These are phyloP conservation scores for Baccha elongata DNA, from an alignment of 2,888 invertebrate species.

Conservation along the genomic window DNA sequence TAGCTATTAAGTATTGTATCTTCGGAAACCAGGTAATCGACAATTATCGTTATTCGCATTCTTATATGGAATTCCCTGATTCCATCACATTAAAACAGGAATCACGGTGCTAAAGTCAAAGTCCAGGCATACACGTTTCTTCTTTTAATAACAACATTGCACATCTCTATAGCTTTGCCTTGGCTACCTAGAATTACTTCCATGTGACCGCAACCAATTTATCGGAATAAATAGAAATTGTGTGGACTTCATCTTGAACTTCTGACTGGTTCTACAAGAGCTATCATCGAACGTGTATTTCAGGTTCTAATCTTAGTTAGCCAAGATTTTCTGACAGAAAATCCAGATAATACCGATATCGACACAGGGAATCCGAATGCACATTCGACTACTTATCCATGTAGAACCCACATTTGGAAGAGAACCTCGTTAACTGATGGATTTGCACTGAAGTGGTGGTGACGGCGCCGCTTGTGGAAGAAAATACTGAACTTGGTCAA, in stretches of 20 bases:
- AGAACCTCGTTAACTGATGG: slow-evolving; percentile 44
- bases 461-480: neutral
- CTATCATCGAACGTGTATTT: slow-evolving; percentile 56
- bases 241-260: slow-evolving; percentile 63
- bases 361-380: slow-evolving; percentile 5
- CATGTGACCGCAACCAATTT: slow-evolving; percentile 6
- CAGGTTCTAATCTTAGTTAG: slow-evolving; percentile 44
- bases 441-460: neutral
- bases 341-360: slow-evolving; percentile 51
- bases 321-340: slow-evolving; percentile 28
- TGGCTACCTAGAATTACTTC: slow-evolving; percentile 6
- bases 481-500: slow-evolving; percentile 49
- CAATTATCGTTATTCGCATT: slow-evolving; percentile 47
- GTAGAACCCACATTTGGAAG: slow-evolving; percentile 23
- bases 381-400: neutral
- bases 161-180: slow-evolving; percentile 7
- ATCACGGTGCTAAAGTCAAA: neutral
- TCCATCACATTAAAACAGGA: neutral
- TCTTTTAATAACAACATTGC: neutral
- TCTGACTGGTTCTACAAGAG: slow-evolving; percentile 51
- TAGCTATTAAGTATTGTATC: slow-evolving; percentile 33
- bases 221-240: slow-evolving; percentile 29
- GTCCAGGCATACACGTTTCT: neutral
- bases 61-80: slow-evolving; percentile 12
- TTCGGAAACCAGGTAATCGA: slow-evolving; percentile 26